Evolutionary conservation across 2,888 invertebrate genomes (phyloP).

Genomic region (Melieria crassipennis): DNA sequence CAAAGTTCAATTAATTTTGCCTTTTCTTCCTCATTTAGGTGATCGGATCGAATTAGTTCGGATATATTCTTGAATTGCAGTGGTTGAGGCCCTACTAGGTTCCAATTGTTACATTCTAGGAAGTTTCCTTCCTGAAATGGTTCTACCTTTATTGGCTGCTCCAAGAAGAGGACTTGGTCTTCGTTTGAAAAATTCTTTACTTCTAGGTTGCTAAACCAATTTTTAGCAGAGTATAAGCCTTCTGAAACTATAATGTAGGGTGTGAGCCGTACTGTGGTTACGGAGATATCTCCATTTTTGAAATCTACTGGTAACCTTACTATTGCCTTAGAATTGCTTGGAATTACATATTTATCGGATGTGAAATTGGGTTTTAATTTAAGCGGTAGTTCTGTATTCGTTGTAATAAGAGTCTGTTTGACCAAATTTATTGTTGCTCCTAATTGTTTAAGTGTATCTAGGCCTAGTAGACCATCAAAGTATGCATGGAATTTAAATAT

Average conservation of each 20-base stretch:
- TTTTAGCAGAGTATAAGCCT: slow-evolving; percentile 24
- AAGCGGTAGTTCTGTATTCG: neutral
- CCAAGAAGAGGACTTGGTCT: too few species aligned
- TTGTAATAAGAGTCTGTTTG: neutral
- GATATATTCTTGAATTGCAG: too few species aligned
- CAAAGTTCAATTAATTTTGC: too few species aligned
- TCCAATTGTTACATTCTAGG: too few species aligned
- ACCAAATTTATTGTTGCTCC: neutral
- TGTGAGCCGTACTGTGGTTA: neutral
- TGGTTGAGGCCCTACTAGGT: too few species aligned
- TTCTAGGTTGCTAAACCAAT: slow-evolving; percentile 22
- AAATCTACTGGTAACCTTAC: neutral
- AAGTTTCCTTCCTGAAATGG: too few species aligned
- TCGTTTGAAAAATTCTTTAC: neutral
- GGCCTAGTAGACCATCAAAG: neutral
- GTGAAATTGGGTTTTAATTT: neutral
- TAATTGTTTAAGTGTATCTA: neutral
- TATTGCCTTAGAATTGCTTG: neutral
- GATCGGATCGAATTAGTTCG: too few species aligned
- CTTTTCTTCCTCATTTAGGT: too few species aligned
- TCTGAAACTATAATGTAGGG: slow-evolving; percentile 4
- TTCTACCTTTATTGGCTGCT: neutral
- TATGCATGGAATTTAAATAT: neutral
- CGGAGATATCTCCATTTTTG: neutral
- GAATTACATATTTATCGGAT: neutral